Conservation (phyloP, 2,888 invertebrate species). For the Drymonia ruficornis region DNA sequence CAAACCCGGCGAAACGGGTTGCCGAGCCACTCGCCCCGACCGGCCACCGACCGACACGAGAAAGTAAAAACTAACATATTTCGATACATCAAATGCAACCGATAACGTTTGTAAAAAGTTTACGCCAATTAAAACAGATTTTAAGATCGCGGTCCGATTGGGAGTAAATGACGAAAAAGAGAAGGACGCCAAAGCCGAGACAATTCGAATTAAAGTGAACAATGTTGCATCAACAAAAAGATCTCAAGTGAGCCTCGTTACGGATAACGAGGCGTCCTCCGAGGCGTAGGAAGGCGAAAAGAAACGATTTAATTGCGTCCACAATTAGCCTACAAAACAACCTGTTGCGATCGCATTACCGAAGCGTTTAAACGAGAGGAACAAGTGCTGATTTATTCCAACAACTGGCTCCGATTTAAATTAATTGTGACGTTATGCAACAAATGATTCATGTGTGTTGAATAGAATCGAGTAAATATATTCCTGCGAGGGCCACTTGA, state of each 20-base stretch:
- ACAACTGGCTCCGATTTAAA: constrained; percentile 24
- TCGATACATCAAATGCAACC: constrained; percentile 45
- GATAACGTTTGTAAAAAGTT: constrained; percentile 38
- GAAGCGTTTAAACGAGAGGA: constrained; percentile 49
- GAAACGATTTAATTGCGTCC: constrained; percentile 70
- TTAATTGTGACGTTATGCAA: constrained; percentile 18
- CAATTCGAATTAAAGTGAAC: constrained; percentile 55
- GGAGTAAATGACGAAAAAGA: constrained; percentile 25
- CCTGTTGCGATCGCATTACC: constrained; percentile 66
- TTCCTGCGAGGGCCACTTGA: constrained; percentile 2
- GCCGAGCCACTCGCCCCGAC: constrained; percentile 51
- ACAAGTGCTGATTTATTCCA: constrained; percentile 38
- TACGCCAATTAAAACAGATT: constrained; percentile 37
- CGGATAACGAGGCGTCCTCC: constrained; percentile 57
- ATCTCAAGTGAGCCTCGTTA: constrained; percentile 54
- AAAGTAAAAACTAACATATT: constrained; percentile 64
- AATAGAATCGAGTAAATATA: constrained; percentile 1
- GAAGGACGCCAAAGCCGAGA: constrained; percentile 38
- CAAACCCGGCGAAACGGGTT: constrained; percentile 71
- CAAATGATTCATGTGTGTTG: constrained; percentile 7
- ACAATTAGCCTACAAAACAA: constrained; percentile 75
- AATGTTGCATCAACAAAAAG: constrained; percentile 57
- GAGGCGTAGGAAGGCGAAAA: constrained; percentile 54
- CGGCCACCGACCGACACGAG: constrained; percentile 41
- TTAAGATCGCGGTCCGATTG: constrained; percentile 33